Percentiles rank a stretch among this genome's conserved stretches.
Evolutionary conservation across 2,113 vertebrate genomes (phyloP).

Genomic region (Charina bottae): DNA sequence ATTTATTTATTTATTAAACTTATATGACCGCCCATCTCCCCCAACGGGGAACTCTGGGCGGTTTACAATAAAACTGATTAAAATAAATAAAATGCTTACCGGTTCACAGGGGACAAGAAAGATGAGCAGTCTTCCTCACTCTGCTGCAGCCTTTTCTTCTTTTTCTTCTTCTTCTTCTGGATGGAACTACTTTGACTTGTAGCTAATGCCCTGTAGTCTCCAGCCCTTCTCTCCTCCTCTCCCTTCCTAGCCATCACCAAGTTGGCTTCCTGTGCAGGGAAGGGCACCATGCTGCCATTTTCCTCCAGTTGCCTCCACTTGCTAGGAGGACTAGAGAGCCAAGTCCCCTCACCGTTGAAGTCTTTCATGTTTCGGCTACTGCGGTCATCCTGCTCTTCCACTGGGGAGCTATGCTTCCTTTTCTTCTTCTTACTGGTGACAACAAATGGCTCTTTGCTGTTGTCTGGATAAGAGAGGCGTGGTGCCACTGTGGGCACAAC

Average conservation of each 20-base stretch:
- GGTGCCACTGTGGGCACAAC: background rate
- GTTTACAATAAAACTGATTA: too few relatives aligned
- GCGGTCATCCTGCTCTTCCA: constrained; percentile 31
- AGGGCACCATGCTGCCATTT: accelerated
- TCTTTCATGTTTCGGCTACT: accelerated
- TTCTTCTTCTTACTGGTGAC: constrained; percentile 50
- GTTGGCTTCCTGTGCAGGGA: accelerated
- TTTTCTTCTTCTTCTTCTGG: background rate
- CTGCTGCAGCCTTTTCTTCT: constrained; percentile 30
- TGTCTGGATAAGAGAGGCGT: constrained; percentile 21
- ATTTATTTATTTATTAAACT: too few relatives aligned
- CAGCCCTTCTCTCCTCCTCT: background rate
- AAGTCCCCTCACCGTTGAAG: accelerated
- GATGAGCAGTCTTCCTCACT: background rate
- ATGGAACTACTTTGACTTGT: background rate
- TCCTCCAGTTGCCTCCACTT: constrained; percentile 33
- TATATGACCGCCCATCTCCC: too few relatives aligned
- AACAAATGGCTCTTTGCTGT: background rate
- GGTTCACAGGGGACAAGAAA: background rate
- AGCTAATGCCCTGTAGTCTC: background rate
- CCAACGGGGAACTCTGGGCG: too few relatives aligned
- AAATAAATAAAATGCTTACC: constrained; percentile 68
- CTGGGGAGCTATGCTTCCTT: constrained; percentile 55
- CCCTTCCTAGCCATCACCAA: background rate
- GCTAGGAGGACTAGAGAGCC: background rate